Evolutionary conservation across 2,888 invertebrate genomes (phyloP).

Genomic region (Philopedon plagiatum): DNA sequence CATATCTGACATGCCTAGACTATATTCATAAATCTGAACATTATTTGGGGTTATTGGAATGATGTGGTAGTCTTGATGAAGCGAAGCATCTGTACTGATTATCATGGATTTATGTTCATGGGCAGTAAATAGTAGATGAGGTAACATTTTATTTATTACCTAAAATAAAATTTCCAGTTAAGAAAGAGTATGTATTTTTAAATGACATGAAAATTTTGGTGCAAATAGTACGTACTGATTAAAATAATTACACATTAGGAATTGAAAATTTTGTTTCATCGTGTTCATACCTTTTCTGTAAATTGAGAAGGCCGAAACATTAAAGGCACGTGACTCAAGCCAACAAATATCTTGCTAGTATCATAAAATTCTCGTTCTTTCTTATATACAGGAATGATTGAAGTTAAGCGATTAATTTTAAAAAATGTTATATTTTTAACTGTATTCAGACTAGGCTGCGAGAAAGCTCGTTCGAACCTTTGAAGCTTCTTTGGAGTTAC

Average conservation of each 20-base stretch:
- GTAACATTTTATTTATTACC: conserved; percentile 77
- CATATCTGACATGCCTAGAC: conserved; percentile 68
- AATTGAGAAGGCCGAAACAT: conserved; percentile 71
- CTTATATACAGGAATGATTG: conserved; percentile 73
- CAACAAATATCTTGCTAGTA: conserved; percentile 73
- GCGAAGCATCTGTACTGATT: conserved; percentile 66
- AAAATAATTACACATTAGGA: too few relatives aligned
- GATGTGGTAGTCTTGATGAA: conserved; percentile 61
- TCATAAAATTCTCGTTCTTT: conserved; percentile 67
- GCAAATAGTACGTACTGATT: too few relatives aligned
- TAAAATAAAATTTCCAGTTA: conserved; percentile 62
- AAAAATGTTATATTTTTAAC: conserved; percentile 78
- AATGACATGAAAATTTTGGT: too few relatives aligned
- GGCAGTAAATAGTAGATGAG: conserved; percentile 80
- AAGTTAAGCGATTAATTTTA: conserved; percentile 81
- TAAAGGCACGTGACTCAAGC: conserved; percentile 83
- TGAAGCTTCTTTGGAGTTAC: conserved; percentile 78
- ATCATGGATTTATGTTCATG: conserved; percentile 79
- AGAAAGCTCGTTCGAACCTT: conserved; percentile 83
- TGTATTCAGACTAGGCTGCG: conserved; percentile 76
- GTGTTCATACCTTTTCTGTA: conserved; percentile 69
- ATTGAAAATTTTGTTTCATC: too few relatives aligned
- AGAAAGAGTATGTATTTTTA: too few relatives aligned
- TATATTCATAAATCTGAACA: conserved; percentile 67
- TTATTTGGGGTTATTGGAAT: conserved; percentile 61